Conservation (phyloP, 2,113 vertebrate species). For the Pithys albifrons region DNA sequence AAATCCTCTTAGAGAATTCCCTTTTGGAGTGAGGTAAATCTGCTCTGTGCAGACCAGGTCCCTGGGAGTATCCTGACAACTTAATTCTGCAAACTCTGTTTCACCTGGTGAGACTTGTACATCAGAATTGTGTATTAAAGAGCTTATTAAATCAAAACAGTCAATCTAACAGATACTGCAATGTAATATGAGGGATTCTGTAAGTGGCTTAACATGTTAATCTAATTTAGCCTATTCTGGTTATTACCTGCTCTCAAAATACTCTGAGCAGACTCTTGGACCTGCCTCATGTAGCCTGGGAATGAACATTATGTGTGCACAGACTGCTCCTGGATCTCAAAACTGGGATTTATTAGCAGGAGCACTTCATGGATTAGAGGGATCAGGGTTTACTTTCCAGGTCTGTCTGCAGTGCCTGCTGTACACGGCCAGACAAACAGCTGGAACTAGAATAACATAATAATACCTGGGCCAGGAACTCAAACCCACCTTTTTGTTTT, state of each 20-base stretch:
- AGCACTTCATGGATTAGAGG: not conserved
- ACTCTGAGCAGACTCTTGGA: not conserved
- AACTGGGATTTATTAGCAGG: not conserved
- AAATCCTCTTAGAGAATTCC: not conserved
- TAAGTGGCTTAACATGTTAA: conserved; percentile 6
- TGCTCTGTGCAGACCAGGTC: not conserved
- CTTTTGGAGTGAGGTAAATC: not conserved
- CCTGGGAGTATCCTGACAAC: not conserved
- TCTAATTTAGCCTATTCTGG: conserved; percentile 7
- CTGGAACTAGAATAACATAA: not conserved
- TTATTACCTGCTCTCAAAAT: conserved; percentile 17
- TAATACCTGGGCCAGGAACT: not conserved
- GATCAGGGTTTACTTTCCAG: not conserved
- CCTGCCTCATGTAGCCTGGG: not conserved
- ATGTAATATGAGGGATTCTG: not conserved
- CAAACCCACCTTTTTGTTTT: not conserved
- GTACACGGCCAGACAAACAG: not conserved
- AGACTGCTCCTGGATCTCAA: not conserved
- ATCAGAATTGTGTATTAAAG: rapidly evolving
- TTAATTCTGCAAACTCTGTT: not conserved
- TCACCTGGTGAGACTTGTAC: not conserved
- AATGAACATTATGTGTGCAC: not conserved
- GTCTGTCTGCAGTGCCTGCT: not conserved
- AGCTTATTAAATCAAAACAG: not conserved
- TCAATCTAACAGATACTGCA: not conserved